A percentile compares a stretch with the other conserved stretches of the same genome.
Conservation (phyloP, 2,797 vertebrate species). For the Momotus momota region DNA sequence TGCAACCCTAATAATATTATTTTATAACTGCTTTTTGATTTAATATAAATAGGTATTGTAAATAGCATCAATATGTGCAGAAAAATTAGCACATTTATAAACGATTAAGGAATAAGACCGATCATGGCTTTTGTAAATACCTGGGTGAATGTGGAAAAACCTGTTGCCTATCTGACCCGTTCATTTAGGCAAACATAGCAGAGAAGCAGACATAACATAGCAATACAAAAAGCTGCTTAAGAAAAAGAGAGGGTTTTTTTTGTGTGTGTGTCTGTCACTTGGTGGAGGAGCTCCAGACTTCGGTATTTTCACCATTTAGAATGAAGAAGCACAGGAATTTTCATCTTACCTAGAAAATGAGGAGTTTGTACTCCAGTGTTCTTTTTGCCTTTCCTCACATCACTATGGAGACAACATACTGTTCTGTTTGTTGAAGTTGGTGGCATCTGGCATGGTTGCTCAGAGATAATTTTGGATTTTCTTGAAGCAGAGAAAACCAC, state of each 20-base stretch:
- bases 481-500: not conserved
- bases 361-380: not conserved
- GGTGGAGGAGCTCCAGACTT: not conserved
- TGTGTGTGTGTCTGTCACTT: not conserved
- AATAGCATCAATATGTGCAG: not conserved
- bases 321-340: not conserved
- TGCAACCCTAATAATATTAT: not conserved
- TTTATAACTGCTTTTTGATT: not conserved
- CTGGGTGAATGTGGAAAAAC: not conserved
- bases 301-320: not conserved
- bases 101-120: rapidly evolving
- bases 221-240: not conserved
- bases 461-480: not conserved
- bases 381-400: not conserved
- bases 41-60: not conserved
- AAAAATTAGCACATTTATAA: not conserved
- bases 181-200: not conserved
- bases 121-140: not conserved
- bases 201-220: not conserved
- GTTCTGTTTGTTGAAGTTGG: not conserved
- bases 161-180: not conserved
- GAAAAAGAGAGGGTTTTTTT: not conserved
- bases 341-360: not conserved
- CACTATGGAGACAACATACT: rapidly evolving
- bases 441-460: not conserved